Conservation (phyloP, 2,888 invertebrate genomes). For the Ectemnius continuus region DNA sequence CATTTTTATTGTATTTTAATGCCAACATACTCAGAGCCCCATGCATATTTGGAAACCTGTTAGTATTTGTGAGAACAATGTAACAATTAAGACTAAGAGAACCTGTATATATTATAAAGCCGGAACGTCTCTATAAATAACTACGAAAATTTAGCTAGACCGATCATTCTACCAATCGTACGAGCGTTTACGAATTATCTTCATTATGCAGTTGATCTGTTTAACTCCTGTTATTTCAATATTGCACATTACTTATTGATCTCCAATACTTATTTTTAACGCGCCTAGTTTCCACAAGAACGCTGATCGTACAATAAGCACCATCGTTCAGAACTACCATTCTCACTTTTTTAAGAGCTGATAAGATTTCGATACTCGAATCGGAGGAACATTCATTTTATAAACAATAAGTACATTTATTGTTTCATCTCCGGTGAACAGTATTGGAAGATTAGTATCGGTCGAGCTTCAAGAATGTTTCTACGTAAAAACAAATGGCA, state of each 20-base stretch:
- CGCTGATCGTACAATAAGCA: too few species aligned
- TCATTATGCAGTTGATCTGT: not conserved
- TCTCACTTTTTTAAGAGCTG: too few species aligned
- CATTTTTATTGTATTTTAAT: constrained; percentile 58
- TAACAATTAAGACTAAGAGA: constrained; percentile 29
- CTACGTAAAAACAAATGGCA: not conserved
- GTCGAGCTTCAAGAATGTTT: constrained; percentile 16
- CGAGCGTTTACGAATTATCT: not conserved
- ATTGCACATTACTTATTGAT: too few species aligned
- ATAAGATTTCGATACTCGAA: too few species aligned
- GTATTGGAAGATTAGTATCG: constrained; percentile 26
- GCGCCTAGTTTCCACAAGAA: too few species aligned
- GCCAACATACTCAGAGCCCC: constrained; percentile 43
- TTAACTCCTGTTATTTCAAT: not conserved
- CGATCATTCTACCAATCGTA: constrained; percentile 32
- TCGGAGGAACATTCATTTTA: too few species aligned
- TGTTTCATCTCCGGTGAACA: not conserved
- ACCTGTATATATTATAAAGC: constrained; percentile 35
- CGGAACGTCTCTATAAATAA: constrained; percentile 23
- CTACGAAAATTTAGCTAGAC: constrained; percentile 27
- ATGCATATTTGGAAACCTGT: constrained; percentile 36
- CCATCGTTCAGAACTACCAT: too few species aligned
- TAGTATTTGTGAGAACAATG: constrained; percentile 18
- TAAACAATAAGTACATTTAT: not conserved
- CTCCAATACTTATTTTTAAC: too few species aligned